Evolutionary conservation across 1,140 invertebrate species (phyloP).

Genomic region (Eufriesea mexicana): DNA sequence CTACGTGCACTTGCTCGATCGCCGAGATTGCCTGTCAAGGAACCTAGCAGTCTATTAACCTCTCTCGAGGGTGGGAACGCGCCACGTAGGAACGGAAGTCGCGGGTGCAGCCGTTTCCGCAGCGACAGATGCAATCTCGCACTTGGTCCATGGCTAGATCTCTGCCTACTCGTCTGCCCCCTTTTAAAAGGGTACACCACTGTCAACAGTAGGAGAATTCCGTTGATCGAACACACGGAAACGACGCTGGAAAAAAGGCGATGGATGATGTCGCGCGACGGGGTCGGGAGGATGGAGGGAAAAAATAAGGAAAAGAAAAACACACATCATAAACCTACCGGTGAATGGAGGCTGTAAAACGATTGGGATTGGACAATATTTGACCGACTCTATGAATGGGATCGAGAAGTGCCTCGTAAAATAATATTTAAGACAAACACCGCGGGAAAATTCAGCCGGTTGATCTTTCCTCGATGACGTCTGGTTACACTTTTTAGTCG

Average conservation of each 20-base stretch:
- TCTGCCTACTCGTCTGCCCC: conserved; percentile 10
- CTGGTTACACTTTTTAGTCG: conserved; percentile 40
- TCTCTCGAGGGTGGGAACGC: conserved; percentile 64
- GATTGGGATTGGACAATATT: conserved; percentile 73
- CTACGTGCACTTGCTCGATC: conserved; percentile 41
- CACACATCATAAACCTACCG: not conserved
- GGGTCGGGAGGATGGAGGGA: conserved; percentile 9
- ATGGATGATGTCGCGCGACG: conserved; percentile 48
- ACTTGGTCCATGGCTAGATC: conserved; percentile 34
- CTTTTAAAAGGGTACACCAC: conserved; percentile 64
- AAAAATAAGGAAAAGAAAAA: not conserved
- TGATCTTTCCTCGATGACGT: conserved; percentile 5
- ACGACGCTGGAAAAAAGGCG: conserved; percentile 40
- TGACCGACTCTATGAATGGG: conserved; percentile 61
- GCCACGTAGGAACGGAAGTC: conserved; percentile 73
- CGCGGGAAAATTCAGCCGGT: conserved; percentile 52
- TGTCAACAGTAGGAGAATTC: conserved; percentile 62
- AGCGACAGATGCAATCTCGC: conserved; percentile 75
- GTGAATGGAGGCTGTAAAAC: conserved; percentile 63
- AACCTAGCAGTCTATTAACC: conserved; percentile 67
- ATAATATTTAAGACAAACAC: conserved; percentile 74
- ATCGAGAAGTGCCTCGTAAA: conserved; percentile 60
- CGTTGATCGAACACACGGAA: conserved; percentile 59
- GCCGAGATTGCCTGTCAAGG: not conserved
- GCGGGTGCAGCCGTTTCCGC: conserved; percentile 75